Evolutionary conservation across 1,140 invertebrate species (phyloP).

Genomic region (Conus betulinus): DNA sequence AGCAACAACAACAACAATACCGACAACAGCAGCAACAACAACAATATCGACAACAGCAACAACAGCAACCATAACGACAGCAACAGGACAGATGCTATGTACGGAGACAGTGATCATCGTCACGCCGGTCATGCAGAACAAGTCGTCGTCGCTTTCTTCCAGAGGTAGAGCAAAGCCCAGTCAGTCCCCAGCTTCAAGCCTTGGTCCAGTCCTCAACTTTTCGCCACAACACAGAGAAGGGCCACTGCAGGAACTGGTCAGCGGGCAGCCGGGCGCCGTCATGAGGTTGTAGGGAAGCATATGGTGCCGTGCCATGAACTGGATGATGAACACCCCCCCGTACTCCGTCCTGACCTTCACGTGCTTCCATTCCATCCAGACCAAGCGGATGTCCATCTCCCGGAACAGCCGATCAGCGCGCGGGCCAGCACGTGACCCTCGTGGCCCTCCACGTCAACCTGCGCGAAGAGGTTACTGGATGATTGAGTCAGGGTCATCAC

Average conservation of each 20-base stretch:
- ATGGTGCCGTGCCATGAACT: background rate
- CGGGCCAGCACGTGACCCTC: constrained; percentile 4
- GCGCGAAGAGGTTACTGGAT: background rate
- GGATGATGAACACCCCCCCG: background rate
- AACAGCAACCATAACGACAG: no score
- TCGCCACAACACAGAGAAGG: constrained; percentile 12
- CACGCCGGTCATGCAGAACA: no score
- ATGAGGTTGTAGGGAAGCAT: constrained; percentile 6
- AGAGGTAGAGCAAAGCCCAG: no score
- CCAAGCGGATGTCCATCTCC: constrained; percentile 15
- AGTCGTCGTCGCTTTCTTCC: no score
- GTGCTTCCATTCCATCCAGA: constrained; percentile 32
- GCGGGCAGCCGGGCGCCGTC: background rate
- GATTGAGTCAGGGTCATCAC: no score
- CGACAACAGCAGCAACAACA: no score
- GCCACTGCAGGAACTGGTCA: constrained; percentile 15
- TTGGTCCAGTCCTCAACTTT: background rate
- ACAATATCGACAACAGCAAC: no score
- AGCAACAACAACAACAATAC: no score
- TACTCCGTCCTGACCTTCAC: background rate
- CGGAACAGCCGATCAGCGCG: background rate
- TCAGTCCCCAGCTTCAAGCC: no score
- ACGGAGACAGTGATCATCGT: no score
- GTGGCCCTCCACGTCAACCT: constrained; percentile 30
- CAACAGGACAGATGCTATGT: no score